Conservation (phyloP, 2,888 invertebrate species). For the Branchinecta sandiegonensis region DNA sequence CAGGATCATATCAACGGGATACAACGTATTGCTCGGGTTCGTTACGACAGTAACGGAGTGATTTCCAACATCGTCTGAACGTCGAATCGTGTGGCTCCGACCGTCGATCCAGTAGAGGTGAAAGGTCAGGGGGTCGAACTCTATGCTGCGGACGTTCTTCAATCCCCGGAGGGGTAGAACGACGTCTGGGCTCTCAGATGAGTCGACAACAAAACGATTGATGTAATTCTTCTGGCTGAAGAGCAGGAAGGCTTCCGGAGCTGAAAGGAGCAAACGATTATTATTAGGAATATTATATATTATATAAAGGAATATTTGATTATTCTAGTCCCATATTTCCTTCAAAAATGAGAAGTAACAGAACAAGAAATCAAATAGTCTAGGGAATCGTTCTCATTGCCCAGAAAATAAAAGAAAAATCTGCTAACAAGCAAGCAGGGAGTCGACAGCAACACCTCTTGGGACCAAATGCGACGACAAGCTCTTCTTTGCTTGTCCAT, state of each 20-base stretch:
- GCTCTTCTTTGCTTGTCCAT: too few species aligned
- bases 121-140: constrained; percentile 65
- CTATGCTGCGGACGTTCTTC: constrained; percentile 64
- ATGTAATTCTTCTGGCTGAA: constrained; percentile 71
- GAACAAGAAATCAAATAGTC: too few species aligned
- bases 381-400: too few species aligned
- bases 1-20: constrained; percentile 68
- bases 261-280: constrained; percentile 3
- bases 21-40: constrained; percentile 30
- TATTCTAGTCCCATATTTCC: too few species aligned
- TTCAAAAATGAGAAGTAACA: too few species aligned
- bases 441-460: too few species aligned
- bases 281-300: too few species aligned
- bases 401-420: too few species aligned
- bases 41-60: constrained; percentile 27
- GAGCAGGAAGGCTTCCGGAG: constrained; percentile 51
- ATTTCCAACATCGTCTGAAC: constrained; percentile 50
- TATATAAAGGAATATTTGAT: too few species aligned
- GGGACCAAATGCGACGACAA: too few species aligned
- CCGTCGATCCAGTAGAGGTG: constrained; percentile 66
- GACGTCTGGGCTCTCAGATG: constrained; percentile 65
- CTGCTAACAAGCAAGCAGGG: too few species aligned
- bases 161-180: constrained; percentile 60
- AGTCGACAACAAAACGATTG: constrained; percentile 60
- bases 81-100: constrained; percentile 54